Evolutionary conservation across 1,140 invertebrate species (phyloP), one percentile per base, ranked within the genome.

Genomic region (Saccostrea glomerata): DNA sequence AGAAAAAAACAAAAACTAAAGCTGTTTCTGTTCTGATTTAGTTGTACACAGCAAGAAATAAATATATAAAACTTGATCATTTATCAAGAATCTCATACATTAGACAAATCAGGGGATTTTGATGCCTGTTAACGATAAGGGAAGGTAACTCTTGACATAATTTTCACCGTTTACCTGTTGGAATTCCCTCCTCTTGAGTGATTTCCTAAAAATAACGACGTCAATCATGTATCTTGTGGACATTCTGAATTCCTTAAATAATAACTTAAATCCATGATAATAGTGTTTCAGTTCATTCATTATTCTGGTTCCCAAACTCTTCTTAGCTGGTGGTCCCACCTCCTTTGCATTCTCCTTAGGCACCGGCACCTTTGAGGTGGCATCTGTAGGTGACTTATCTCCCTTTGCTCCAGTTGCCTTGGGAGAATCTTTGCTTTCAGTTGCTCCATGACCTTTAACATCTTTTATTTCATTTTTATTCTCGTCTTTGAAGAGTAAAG

Each of bases 211-310:
- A 5, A 77, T 77, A 30, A 77, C 70, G 13, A 77, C 70, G 11
- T 77, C 70, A 30, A 77, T 77, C 70, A 77, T 77, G 25, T 77
- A 77, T 30, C 70, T 77, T 7, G 70, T 77, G 70, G 70, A 77
- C 70, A 77, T 77, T 13, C 70, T 25, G 12, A 77, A 77, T 25
- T 77, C 70, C 13, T 77, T 77, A 36, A 77, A 77, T 36, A 77
- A 17, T 30, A 77, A 77, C 70, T 77, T 77, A 36, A 77, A 77
- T 13, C 70, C 70, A 40, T 77, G 70, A 36, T 77, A 77, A 30
- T 77, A 77, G 30, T 77, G 70, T 25, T 77, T 77, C 70, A 77
- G 25, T 77, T 77, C 70, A 15, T 77, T 25, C 70, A 30, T 77
- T 30, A 77, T 30, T 36, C 70, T 77, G 70, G 30, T 36, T 12